phyloP scores from a whole-genome alignment of 2,797 vertebrate genomes.

The Notolabrus celidotus region DNA sequence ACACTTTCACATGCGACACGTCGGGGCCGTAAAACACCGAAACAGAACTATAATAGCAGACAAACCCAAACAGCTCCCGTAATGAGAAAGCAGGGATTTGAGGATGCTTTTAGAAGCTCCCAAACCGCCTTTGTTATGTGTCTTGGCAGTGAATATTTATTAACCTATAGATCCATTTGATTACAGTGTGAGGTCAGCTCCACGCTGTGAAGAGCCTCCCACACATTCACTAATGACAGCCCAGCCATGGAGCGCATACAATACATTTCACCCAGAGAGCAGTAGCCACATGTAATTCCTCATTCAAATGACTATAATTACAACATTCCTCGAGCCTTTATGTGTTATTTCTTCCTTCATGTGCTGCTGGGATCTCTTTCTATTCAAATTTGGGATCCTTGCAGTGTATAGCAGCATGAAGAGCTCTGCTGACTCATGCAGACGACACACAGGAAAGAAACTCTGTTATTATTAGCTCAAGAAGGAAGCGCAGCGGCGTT shows the following conservation, averaged over 20 bases:
- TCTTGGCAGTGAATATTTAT: constrained; percentile 75
- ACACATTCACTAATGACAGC: constrained; percentile 79
- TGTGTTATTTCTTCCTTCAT: constrained; percentile 64
- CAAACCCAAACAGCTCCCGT: constrained; percentile 64
- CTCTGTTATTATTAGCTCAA: constrained; percentile 38
- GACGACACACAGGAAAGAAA: constrained; percentile 33
- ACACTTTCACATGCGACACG: constrained; percentile 54
- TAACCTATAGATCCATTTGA: constrained; percentile 75
- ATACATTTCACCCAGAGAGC: constrained; percentile 71
- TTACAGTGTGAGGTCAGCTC: constrained; percentile 74
- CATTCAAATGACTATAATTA: constrained; percentile 83
- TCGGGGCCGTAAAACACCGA: constrained; percentile 51
- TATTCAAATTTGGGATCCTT: constrained; percentile 37
- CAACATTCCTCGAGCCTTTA: constrained; percentile 79
- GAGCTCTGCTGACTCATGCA: constrained; percentile 43
- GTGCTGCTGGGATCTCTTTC: constrained; percentile 51
- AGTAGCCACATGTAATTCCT: constrained; percentile 78
- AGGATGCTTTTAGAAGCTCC: constrained; percentile 45
- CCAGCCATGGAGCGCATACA: constrained; percentile 65
- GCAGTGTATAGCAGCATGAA: neutral
- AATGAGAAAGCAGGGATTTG: constrained; percentile 69
- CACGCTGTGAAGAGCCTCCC: constrained; percentile 65
- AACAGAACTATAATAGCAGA: constrained; percentile 59
- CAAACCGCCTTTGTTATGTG: constrained; percentile 68
- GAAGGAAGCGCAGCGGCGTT: constrained; percentile 24